Evolutionary conservation across 1,140 invertebrate species (phyloP).

Genomic region (Danaus melanippus): DNA sequence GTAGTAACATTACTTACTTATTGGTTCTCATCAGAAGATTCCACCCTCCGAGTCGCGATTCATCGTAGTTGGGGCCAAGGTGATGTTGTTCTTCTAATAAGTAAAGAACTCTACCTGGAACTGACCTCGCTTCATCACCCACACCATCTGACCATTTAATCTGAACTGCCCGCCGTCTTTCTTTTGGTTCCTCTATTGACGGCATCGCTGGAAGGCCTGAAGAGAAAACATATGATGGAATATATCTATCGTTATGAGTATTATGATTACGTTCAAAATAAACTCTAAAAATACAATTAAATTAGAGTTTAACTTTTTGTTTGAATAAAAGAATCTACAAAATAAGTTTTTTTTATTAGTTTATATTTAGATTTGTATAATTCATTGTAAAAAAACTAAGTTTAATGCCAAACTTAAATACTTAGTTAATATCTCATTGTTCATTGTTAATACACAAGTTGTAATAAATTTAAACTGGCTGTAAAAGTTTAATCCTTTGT

Average conservation of each 20-base stretch:
- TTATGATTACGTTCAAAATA: not conserved
- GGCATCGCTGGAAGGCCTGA: conserved; percentile 57
- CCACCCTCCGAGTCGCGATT: conserved; percentile 54
- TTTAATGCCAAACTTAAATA: no score
- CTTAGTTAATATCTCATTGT: no score
- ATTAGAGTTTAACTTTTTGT: no score
- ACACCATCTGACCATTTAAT: conserved; percentile 59
- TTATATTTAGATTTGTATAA: no score
- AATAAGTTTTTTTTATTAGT: no score
- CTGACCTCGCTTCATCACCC: conserved; percentile 53
- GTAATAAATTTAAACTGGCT: no score
- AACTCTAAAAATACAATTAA: no score
- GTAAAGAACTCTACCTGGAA: conserved; percentile 49
- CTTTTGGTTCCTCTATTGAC: conserved; percentile 47
- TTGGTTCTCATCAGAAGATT: conserved; percentile 54
- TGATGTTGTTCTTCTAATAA: conserved; percentile 60
- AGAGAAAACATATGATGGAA: not conserved
- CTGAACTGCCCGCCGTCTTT: conserved; percentile 42
- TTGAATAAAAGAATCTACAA: no score
- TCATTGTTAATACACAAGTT: no score
- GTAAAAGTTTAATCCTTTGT: no score
- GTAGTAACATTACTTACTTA: conserved; percentile 37
- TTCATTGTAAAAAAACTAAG: no score
- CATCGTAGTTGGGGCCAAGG: conserved; percentile 59
- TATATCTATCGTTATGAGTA: not conserved